Conservation (phyloP, 2,888 invertebrate genomes). For the Phengaris arion region DNA sequence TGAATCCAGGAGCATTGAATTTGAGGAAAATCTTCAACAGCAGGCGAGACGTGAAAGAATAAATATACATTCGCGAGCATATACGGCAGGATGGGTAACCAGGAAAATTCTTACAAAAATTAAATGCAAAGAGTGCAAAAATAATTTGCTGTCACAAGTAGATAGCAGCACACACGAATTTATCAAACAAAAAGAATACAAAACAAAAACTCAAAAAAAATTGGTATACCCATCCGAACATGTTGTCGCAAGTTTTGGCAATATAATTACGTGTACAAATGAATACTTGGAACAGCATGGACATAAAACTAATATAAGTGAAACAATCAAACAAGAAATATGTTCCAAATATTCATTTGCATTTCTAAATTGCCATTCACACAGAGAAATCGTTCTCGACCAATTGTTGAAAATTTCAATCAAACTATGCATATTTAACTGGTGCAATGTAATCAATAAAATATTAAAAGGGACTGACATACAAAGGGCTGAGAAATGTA, state of each 20-base stretch:
- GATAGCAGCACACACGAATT: neutral
- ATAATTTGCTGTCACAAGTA: slow-evolving; percentile 9
- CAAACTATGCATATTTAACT: slow-evolving; percentile 2
- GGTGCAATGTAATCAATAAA: slow-evolving; percentile 11
- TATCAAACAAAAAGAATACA: neutral
- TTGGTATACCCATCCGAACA: too few relatives aligned
- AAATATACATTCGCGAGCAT: neutral
- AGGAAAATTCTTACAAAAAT: neutral
- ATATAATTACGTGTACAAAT: too few relatives aligned
- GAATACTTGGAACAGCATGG: too few relatives aligned
- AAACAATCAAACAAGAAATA: too few relatives aligned
- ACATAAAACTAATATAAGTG: too few relatives aligned
- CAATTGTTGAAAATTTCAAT: slow-evolving; percentile 7
- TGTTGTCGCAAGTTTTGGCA: too few relatives aligned
- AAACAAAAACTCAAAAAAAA: neutral
- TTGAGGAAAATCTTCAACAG: slow-evolving; percentile 1
- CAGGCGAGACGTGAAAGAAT: neutral
- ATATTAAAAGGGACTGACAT: slow-evolving; percentile 18
- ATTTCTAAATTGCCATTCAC: slow-evolving; percentile 1
- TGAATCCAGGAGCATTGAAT: neutral
- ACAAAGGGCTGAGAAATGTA: neutral
- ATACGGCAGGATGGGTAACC: neutral
- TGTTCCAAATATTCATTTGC: slow-evolving; percentile 18
- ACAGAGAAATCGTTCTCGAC: slow-evolving; percentile 3
- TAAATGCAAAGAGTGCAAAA: slow-evolving; percentile 8